Evolutionary conservation across 1,140 invertebrate species (phyloP).

Genomic region (Drosophila rhopaloa): DNA sequence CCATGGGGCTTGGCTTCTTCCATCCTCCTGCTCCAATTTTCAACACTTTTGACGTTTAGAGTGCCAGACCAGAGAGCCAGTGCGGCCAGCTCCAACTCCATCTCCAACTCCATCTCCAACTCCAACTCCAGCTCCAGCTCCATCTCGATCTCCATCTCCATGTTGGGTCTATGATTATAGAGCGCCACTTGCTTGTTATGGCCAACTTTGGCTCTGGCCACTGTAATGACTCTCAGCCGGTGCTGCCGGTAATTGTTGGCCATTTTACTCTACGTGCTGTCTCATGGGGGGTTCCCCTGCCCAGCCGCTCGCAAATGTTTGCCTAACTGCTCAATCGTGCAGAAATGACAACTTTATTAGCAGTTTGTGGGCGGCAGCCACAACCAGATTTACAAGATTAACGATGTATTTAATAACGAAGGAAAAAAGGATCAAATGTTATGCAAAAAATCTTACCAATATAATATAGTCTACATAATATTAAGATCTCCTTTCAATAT

Average conservation of each 20-base stretch:
- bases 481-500: no score
- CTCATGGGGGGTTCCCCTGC: constrained; percentile 51
- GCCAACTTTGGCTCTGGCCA: constrained; percentile 69
- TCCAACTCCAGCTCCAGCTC: constrained; percentile 20
- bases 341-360: constrained; percentile 79
- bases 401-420: neutral
- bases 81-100: constrained; percentile 15
- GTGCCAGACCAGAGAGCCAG: constrained; percentile 43
- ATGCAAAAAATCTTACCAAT: neutral
- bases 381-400: constrained; percentile 12
- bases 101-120: constrained; percentile 14
- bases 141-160: constrained; percentile 23
- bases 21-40: constrained; percentile 68
- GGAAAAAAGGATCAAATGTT: neutral
- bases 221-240: constrained; percentile 70
- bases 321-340: constrained; percentile 77
- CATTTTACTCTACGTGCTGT: constrained; percentile 61
- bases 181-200: constrained; percentile 78
- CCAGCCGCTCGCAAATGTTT: constrained; percentile 49
- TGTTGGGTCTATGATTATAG: constrained; percentile 71
- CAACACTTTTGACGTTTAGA: constrained; percentile 83
- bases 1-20: constrained; percentile 1
- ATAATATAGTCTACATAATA: no score
- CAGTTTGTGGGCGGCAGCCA: constrained; percentile 36
- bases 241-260: constrained; percentile 56